These are phyloP conservation scores for Pangasius krempfi DNA, from an alignment of 2,797 vertebrate species.

Conservation along the genomic window DNA sequence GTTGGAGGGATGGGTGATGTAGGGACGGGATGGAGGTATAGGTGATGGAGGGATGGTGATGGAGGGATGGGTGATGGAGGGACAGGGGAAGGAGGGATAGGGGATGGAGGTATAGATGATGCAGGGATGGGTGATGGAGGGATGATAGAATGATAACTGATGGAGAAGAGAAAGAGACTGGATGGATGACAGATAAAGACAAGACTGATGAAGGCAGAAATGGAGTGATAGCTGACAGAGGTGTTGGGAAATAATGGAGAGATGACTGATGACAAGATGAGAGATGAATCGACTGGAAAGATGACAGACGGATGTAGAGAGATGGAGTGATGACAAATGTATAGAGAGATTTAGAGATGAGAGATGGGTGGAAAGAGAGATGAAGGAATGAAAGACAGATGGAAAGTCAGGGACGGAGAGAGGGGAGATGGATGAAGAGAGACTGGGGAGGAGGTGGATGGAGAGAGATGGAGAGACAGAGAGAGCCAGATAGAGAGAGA, in stretches of 20 bases:
- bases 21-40: too few relatives aligned
- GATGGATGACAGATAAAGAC: background rate
- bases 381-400: background rate
- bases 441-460: too few relatives aligned
- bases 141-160: too few relatives aligned
- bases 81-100: too few relatives aligned
- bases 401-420: background rate
- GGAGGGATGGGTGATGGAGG: too few relatives aligned
- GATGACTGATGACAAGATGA: background rate
- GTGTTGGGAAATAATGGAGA: background rate
- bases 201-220: background rate
- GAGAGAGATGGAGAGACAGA: background rate
- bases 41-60: too few relatives aligned
- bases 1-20: background rate
- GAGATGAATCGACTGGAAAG: background rate
- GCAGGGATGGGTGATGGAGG: too few relatives aligned
- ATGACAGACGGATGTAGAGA: background rate
- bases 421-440: background rate
- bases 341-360: background rate
- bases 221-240: background rate
- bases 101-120: too few relatives aligned
- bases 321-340: background rate
- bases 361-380: background rate
- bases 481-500: too few relatives aligned
- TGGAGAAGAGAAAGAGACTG: background rate